Evolutionary conservation across 2,888 invertebrate species (phyloP).

Genomic region (Harpalus rubripes): DNA sequence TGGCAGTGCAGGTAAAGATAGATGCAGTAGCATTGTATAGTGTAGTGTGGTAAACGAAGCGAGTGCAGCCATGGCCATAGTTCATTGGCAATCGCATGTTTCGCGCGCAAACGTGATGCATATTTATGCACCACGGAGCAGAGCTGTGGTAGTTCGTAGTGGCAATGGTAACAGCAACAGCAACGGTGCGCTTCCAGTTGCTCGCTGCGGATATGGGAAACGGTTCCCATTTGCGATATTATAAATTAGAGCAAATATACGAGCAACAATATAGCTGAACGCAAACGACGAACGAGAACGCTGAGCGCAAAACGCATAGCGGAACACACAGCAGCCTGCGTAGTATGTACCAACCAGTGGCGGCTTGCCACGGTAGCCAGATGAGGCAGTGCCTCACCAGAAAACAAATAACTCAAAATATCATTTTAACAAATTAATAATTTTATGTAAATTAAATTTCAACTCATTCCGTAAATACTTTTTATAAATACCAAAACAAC

Average conservation of each 20-base stretch:
- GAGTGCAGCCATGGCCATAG: constrained; percentile 32
- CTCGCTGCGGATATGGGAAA: constrained; percentile 53
- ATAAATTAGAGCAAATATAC: constrained; percentile 65
- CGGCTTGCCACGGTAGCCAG: too few relatives aligned
- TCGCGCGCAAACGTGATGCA: constrained; percentile 61
- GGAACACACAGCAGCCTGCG: too few relatives aligned
- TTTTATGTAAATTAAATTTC: too few relatives aligned
- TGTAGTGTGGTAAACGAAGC: constrained; percentile 3
- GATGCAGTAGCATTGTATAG: constrained; percentile 16
- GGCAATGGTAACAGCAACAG: constrained; percentile 13
- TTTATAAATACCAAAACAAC: too few relatives aligned
- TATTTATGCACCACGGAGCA: constrained; percentile 57
- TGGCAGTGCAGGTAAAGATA: constrained; percentile 33
- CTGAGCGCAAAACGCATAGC: constrained; percentile 31
- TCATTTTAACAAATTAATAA: too few relatives aligned
- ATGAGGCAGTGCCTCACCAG: too few relatives aligned
- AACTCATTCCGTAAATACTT: too few relatives aligned
- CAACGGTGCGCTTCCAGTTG: constrained; percentile 17
- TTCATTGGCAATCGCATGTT: constrained; percentile 59
- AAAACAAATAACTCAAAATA: too few relatives aligned
- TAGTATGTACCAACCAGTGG: too few relatives aligned
- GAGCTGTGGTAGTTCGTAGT: constrained; percentile 9
- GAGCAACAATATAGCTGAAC: constrained; percentile 62
- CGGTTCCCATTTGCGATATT: constrained; percentile 64
- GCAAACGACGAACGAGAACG: constrained; percentile 23